Conservation (phyloP, 2,113 vertebrate species). For the Leptobrachium ailaonicum region DNA sequence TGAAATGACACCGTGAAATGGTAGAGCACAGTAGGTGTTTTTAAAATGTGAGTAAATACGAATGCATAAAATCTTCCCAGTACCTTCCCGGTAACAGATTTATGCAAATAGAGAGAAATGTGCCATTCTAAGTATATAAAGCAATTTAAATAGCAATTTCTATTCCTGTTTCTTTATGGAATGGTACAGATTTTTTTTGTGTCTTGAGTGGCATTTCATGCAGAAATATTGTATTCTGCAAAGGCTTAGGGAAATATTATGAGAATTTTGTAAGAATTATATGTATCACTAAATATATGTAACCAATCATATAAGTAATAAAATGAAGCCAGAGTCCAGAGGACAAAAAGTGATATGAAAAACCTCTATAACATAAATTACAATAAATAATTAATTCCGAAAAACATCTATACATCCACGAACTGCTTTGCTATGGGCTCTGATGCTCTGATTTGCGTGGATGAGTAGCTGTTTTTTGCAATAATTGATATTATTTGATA, state of each 20-base stretch:
- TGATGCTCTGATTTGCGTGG: too few relatives aligned
- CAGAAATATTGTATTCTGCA: constrained; percentile 23
- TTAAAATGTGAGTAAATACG: constrained; percentile 30
- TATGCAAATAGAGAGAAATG: constrained; percentile 11
- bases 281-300: too few relatives aligned
- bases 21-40: constrained; percentile 4
- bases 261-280: neutral
- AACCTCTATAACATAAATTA: too few relatives aligned
- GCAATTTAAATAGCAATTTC: constrained; percentile 29
- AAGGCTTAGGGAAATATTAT: constrained; percentile 9
- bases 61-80: constrained; percentile 37
- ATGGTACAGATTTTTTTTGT: constrained; percentile 6
- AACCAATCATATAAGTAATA: too few relatives aligned
- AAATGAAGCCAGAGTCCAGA: too few relatives aligned
- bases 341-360: too few relatives aligned
- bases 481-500: too few relatives aligned
- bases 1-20: constrained; percentile 34
- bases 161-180: constrained; percentile 11
- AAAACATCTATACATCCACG: too few relatives aligned
- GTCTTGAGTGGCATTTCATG: constrained; percentile 20
- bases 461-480: too few relatives aligned
- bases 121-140: constrained; percentile 10
- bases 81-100: constrained; percentile 18
- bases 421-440: too few relatives aligned
- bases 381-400: too few relatives aligned